A percentile compares a stretch with the other conserved stretches of the same genome.
These are phyloP conservation scores for Poecilia gillii DNA, from an alignment of 2,797 vertebrate genomes.

Conservation along the genomic window DNA sequence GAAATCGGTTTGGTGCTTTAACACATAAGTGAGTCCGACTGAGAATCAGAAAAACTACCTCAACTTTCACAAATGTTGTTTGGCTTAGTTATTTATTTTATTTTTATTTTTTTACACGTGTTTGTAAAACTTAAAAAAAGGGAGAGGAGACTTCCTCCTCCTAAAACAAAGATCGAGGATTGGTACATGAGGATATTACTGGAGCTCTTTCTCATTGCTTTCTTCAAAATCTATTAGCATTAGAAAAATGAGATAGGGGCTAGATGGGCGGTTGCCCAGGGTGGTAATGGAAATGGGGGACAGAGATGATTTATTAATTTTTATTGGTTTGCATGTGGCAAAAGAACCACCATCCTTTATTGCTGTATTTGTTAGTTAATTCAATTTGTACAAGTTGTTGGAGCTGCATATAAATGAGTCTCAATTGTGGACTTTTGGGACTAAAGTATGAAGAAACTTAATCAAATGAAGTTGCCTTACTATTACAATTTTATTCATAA, in stretches of 20 bases:
- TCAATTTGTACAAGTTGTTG: background rate
- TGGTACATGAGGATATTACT: background rate
- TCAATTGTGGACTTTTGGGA: background rate
- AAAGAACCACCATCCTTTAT: background rate
- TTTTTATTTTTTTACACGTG: background rate
- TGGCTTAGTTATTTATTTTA: no score
- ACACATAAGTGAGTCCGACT: background rate
- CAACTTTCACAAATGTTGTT: background rate
- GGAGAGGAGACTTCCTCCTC: background rate
- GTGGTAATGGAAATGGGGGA: background rate
- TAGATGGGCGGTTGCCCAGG: background rate
- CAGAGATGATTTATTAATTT: background rate
- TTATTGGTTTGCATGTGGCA: background rate
- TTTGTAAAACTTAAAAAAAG: background rate
- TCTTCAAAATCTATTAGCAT: background rate
- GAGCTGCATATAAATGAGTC: background rate
- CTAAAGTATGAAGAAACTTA: background rate
- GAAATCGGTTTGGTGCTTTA: background rate
- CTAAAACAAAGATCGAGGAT: background rate
- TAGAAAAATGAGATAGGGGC: background rate
- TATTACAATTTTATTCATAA: background rate
- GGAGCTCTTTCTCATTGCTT: background rate
- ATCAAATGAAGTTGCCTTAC: background rate
- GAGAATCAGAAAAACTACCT: background rate
- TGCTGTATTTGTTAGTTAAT: background rate